Percentiles rank a stretch among this genome's conserved stretches.
Evolutionary conservation across 2,113 vertebrate genomes (phyloP).

Genomic region (Xiphorhynchus elegans): DNA sequence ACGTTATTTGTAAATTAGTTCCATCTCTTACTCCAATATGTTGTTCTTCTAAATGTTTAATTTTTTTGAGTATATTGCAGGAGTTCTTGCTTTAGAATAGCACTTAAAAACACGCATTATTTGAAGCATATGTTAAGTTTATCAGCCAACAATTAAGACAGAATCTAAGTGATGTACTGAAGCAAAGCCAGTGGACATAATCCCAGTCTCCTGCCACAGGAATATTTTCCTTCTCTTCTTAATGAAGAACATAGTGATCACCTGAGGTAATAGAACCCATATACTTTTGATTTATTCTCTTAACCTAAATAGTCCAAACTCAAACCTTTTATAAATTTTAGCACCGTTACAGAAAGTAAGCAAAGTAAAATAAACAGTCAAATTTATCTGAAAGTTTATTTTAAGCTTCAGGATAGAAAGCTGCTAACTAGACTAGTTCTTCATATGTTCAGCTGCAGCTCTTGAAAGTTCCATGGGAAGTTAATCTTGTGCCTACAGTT

Average conservation of each 20-base stretch:
- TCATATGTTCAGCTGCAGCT: background rate
- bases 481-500: background rate
- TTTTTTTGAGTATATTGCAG: background rate
- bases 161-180: background rate
- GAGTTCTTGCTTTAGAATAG: background rate
- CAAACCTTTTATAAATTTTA: background rate
- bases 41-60: background rate
- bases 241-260: background rate
- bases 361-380: background rate
- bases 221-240: background rate
- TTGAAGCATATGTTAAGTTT: background rate
- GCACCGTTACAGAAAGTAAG: background rate
- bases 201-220: background rate
- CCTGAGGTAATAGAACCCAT: background rate
- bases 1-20: background rate
- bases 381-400: background rate
- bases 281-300: background rate
- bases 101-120: background rate
- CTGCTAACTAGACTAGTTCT: background rate
- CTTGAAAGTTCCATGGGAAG: background rate
- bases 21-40: background rate
- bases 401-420: background rate
- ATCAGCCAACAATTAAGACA: background rate
- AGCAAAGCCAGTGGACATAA: background rate
- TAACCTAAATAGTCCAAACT: conserved; percentile 15